Conservation (phyloP, 2,888 invertebrate genomes). For the Keiferia lycopersicella region DNA sequence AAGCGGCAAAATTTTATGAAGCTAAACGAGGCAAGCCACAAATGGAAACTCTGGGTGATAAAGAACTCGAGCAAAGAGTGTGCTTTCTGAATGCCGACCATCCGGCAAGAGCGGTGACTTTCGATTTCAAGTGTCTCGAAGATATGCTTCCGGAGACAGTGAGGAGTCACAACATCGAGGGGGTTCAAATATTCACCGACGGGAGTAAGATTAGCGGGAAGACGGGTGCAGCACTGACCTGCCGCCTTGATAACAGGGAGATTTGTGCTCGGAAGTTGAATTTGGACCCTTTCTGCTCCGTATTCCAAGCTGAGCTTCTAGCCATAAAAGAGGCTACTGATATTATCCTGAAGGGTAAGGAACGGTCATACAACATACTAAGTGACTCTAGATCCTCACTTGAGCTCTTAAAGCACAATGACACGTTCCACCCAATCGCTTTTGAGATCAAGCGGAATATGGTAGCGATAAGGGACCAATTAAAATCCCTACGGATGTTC, state of each 20-base stretch:
- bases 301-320: not conserved
- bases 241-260: not conserved
- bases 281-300: not conserved
- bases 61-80: too few species aligned
- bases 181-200: not conserved
- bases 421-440: not conserved
- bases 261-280: not conserved
- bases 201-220: slow-evolving; percentile 7
- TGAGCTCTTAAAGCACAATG: not conserved
- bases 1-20: too few species aligned
- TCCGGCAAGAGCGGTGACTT: not conserved
- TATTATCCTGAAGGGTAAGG: too few species aligned
- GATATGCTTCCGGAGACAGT: not conserved
- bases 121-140: not conserved
- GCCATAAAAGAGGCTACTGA: too few species aligned
- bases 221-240: not conserved
- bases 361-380: not conserved
- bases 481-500: too few species aligned
- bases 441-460: not conserved
- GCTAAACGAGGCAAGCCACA: too few species aligned
- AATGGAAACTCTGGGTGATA: too few species aligned
- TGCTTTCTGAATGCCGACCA: not conserved
- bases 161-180: not conserved
- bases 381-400: slow-evolving; percentile 13
- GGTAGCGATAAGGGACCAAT: too few species aligned